A percentile compares a stretch with the other conserved stretches of the same genome.
phyloP scores from a whole-genome alignment of 2,888 invertebrate species.

The Salpingus planirostris region DNA sequence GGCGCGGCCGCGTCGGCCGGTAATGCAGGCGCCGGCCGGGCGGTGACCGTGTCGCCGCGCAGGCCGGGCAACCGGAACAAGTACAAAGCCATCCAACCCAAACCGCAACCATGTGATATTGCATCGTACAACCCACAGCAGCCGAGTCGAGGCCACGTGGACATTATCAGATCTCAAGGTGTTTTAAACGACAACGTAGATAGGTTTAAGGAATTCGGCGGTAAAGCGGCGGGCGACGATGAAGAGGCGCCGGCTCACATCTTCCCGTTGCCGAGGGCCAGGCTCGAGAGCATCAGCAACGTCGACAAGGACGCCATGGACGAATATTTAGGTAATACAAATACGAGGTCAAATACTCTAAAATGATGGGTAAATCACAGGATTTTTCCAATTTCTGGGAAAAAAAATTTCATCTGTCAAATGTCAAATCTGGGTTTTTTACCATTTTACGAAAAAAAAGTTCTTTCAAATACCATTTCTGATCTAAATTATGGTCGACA shows the following conservation, averaged over 20 bases:
- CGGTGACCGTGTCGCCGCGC: no score
- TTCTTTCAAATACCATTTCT: no score
- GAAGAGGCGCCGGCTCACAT: conserved; percentile 22
- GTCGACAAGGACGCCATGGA: conserved; percentile 74
- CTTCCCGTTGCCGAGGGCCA: conserved; percentile 46
- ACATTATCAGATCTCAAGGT: conserved; percentile 36
- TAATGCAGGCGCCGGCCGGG: conserved; percentile 23
- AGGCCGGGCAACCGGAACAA: no score
- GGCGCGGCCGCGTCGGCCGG: conserved; percentile 19
- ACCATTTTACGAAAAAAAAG: no score
- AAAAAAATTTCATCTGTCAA: conserved; percentile 6
- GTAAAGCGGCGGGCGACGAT: conserved; percentile 21
- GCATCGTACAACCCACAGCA: conserved; percentile 37
- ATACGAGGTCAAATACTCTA: no score
- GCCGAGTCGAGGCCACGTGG: conserved; percentile 22
- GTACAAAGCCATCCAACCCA: conserved; percentile 48
- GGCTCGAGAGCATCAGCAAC: conserved; percentile 65
- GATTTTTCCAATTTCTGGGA: no score
- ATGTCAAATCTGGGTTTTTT: no score
- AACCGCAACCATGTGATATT: conserved; percentile 40
- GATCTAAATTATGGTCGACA: no score
- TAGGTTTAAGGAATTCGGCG: conserved; percentile 28
- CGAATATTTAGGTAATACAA: conserved; percentile 68
- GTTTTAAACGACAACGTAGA: conserved; percentile 26
- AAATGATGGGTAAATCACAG: no score